Percentiles rank a stretch among this genome's conserved stretches.
These are phyloP conservation scores for Druon quercuslanigerum DNA, from an alignment of 1,140 invertebrate species.

Conservation along the genomic window DNA sequence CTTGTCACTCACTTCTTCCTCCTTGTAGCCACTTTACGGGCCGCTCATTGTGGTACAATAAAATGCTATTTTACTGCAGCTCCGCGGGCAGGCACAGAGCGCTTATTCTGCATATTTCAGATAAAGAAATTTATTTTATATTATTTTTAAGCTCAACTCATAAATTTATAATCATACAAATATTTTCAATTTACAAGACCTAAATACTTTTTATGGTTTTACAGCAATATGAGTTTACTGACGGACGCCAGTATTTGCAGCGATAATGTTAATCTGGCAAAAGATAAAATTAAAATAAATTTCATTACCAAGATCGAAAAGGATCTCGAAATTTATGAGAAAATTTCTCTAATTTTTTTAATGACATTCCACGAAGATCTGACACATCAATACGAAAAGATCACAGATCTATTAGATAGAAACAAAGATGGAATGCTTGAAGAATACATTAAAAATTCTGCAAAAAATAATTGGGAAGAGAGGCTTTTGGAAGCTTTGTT, in stretches of 20 bases:
- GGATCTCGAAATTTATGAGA: background rate
- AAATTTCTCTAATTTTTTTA: slow-evolving; percentile 20
- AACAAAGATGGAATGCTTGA: background rate
- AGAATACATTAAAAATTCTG: background rate
- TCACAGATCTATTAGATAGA: background rate
- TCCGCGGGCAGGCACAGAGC: no score
- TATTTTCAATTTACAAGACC: no score
- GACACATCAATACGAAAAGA: background rate
- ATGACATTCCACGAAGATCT: background rate
- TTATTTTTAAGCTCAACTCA: no score
- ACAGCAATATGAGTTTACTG: background rate
- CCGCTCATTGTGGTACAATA: no score
- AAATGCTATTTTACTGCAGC: no score
- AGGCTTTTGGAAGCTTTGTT: background rate
- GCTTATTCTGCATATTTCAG: no score
- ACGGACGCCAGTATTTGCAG: background rate
- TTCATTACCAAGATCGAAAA: background rate
- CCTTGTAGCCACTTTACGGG: no score
- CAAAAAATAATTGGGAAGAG: slow-evolving; percentile 7
- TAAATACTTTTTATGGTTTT: no score
- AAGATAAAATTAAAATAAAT: background rate
- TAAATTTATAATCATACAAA: no score
- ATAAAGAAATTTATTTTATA: no score
- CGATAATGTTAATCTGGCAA: background rate
- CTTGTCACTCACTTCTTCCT: no score